A percentile compares a stretch with the other conserved stretches of the same genome.
Evolutionary conservation across 2,797 vertebrate species (phyloP).

Genomic region (Pseudochirops corinnae): DNA sequence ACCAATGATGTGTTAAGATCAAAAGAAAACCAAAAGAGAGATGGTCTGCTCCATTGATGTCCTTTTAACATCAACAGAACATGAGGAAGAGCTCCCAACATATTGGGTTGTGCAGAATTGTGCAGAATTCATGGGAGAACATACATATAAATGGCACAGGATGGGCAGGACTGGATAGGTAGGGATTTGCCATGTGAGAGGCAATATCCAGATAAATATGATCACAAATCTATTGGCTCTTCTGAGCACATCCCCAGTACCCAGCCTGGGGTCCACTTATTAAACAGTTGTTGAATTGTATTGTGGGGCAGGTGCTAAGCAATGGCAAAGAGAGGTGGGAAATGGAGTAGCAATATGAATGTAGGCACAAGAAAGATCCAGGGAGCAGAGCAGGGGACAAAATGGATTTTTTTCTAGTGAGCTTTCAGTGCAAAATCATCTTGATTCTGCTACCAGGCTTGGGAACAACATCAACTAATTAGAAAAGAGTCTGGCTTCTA

Average conservation of each 20-base stretch:
- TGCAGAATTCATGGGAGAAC: neutral
- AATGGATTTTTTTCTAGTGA: neutral
- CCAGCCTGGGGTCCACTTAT: neutral
- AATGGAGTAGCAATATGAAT: conserved; percentile 9
- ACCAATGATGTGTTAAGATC: neutral
- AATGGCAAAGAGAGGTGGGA: conserved; percentile 30
- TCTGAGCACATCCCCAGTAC: neutral
- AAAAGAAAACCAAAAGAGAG: neutral
- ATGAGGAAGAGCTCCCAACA: neutral
- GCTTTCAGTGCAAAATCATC: neutral
- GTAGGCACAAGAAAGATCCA: conserved; percentile 49
- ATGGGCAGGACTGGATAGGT: neutral
- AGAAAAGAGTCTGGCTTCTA: neutral
- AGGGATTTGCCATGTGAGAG: neutral
- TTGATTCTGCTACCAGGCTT: conserved; percentile 18
- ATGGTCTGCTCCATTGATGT: neutral
- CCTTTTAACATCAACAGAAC: neutral
- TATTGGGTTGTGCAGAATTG: neutral
- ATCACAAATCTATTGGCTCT: neutral
- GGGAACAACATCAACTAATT: conserved; percentile 32
- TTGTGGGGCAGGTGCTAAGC: conserved; percentile 8
- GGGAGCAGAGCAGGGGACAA: neutral
- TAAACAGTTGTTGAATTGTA: neutral
- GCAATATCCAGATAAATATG: neutral
- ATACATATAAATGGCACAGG: neutral